These are phyloP conservation scores for Emydura subglobosa DNA, from an alignment of 2,113 vertebrate genomes.

Conservation along the genomic window DNA sequence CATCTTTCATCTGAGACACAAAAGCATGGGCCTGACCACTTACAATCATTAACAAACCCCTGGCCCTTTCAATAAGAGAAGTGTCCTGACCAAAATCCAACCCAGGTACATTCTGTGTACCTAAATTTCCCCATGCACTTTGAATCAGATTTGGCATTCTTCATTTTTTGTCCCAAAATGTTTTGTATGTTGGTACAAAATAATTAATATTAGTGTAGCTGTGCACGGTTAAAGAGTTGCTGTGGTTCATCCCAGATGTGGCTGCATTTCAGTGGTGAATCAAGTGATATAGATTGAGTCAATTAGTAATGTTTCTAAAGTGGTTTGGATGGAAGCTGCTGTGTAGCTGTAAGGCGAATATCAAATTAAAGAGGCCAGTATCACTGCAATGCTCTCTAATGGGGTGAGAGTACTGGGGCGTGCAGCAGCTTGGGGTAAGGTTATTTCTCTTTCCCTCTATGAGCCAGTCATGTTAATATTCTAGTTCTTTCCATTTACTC, in stretches of 20 bases:
- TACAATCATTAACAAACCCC: no score
- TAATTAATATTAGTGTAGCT: neutral
- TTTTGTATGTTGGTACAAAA: neutral
- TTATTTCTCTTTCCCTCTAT: neutral
- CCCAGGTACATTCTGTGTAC: no score
- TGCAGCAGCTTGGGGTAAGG: neutral
- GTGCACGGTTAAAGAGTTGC: neutral
- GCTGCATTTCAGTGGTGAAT: neutral
- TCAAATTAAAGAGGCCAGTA: neutral
- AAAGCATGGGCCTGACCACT: no score
- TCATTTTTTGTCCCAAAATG: neutral
- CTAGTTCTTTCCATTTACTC: slow-evolving; percentile 16
- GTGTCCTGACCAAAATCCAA: no score
- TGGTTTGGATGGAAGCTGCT: neutral
- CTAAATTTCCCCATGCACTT: no score
- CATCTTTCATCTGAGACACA: no score
- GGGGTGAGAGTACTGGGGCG: no score
- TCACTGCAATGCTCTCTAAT: neutral
- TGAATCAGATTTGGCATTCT: no score
- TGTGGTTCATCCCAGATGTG: neutral
- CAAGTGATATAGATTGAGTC: neutral
- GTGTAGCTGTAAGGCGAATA: neutral
- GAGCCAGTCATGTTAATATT: neutral
- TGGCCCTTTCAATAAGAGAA: no score
- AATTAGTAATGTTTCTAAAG: neutral